These are phyloP conservation scores for Spinus olivaceus DNA, from an alignment of 2,797 vertebrate species.

Conservation along the genomic window DNA sequence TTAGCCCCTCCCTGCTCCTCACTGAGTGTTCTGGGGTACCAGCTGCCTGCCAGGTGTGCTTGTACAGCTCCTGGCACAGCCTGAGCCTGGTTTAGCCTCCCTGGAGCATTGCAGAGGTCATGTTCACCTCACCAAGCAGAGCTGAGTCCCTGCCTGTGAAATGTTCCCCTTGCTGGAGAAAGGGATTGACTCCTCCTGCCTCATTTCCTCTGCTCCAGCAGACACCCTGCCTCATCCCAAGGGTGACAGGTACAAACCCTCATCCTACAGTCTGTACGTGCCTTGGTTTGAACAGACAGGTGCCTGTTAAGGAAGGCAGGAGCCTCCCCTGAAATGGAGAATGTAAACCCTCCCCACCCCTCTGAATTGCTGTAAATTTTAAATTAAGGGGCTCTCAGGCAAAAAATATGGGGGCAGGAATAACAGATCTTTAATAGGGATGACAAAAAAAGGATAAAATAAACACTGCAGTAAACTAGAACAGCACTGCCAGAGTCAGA, in stretches of 20 bases:
- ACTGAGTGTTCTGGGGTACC: accelerated
- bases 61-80: not conserved
- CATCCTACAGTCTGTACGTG: accelerated
- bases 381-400: too few relatives aligned
- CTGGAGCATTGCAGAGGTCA: not conserved
- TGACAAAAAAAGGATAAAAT: too few relatives aligned
- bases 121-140: accelerated
- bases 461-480: too few relatives aligned
- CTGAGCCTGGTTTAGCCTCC: accelerated
- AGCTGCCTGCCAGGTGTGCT: not conserved
- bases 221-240: accelerated
- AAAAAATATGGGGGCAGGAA: too few relatives aligned
- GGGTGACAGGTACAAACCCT: not conserved
- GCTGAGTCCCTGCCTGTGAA: not conserved
- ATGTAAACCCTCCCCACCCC: too few relatives aligned
- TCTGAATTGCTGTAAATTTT: too few relatives aligned
- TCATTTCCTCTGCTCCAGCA: not conserved
- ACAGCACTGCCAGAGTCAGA: too few relatives aligned
- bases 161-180: not conserved
- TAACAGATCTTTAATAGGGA: too few relatives aligned
- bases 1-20: not conserved
- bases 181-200: not conserved
- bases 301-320: too few relatives aligned
- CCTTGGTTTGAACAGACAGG: too few relatives aligned
- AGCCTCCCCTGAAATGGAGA: too few relatives aligned